Conservation (phyloP, 2,113 vertebrate genomes). For the Shinisaurus crocodilurus region DNA sequence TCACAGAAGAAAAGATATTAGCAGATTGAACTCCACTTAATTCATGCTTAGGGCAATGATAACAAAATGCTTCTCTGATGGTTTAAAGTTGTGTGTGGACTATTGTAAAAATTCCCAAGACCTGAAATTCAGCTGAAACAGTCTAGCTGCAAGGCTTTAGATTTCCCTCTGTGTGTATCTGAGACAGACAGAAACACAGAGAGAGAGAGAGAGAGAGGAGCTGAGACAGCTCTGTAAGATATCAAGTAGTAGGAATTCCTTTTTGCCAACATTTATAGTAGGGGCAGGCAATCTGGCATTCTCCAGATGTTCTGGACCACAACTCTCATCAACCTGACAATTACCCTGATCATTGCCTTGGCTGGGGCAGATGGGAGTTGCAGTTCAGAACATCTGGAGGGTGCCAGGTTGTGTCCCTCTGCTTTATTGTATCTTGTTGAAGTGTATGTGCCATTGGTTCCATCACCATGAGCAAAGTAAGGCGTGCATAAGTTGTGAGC, state of each 20-base stretch:
- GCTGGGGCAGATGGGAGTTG: no score
- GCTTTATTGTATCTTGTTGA: not conserved
- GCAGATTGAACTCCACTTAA: not conserved
- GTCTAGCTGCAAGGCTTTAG: not conserved
- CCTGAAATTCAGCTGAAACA: conserved; percentile 14
- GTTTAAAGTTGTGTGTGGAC: not conserved
- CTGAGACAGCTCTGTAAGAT: not conserved
- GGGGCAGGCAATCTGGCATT: no score
- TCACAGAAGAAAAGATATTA: conserved; percentile 3
- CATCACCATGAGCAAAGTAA: not conserved
- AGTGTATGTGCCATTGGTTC: not conserved
- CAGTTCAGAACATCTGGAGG: no score
- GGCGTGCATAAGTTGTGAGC: not conserved
- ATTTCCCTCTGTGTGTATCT: not conserved
- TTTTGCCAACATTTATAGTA: not conserved
- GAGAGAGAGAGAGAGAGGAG: not conserved
- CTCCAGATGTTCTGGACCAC: no score
- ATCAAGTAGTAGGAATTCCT: not conserved
- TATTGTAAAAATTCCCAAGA: not conserved
- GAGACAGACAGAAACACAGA: no score
- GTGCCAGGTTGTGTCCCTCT: no score
- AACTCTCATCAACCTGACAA: no score
- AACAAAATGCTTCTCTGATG: conserved; percentile 28
- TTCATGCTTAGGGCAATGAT: conserved; percentile 9
- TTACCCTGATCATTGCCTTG: no score